Evolutionary conservation across 2,113 vertebrate genomes (phyloP).

Genomic region (Hoplias malabaricus): DNA sequence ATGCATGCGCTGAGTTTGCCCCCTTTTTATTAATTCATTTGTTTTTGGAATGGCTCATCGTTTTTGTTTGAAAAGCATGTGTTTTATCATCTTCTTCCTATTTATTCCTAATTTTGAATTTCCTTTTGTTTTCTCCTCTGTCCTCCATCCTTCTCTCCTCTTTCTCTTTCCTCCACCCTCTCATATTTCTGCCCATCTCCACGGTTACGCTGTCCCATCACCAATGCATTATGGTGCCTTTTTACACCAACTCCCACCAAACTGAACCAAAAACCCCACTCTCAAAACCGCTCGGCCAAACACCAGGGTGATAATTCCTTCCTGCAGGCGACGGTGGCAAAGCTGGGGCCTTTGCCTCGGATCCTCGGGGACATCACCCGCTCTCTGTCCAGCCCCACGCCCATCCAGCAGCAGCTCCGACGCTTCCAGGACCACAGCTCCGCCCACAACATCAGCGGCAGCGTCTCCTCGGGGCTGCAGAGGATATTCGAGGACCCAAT

Average conservation of each 20-base stretch:
- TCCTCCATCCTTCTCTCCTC: slow-evolving; percentile 76
- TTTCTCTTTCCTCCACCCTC: slow-evolving; percentile 71
- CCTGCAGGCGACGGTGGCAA: slow-evolving; percentile 96
- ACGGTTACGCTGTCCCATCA: slow-evolving; percentile 82
- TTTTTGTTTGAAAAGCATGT: slow-evolving; percentile 86
- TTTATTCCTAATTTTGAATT: slow-evolving; percentile 85
- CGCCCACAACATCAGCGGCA: slow-evolving; percentile 85
- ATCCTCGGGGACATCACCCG: slow-evolving; percentile 92
- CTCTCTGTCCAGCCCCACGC: slow-evolving; percentile 82
- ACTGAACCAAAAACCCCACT: slow-evolving; percentile 61
- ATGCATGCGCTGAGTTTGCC: slow-evolving; percentile 60
- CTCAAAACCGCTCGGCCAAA: slow-evolving; percentile 61
- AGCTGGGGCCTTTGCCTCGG: slow-evolving; percentile 91
- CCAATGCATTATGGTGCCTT: slow-evolving; percentile 84
- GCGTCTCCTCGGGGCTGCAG: slow-evolving; percentile 91
- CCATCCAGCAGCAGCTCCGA: slow-evolving; percentile 83
- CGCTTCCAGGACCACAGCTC: slow-evolving; percentile 86
- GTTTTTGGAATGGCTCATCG: slow-evolving; percentile 77
- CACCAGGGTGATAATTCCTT: slow-evolving; percentile 98
- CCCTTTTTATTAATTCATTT: neutral
- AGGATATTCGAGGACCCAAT: slow-evolving; percentile 90
- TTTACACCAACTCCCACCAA: slow-evolving; percentile 75
- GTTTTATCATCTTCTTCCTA: slow-evolving; percentile 57
- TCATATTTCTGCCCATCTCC: slow-evolving; percentile 73
- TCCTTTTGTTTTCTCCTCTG: slow-evolving; percentile 78